These are phyloP conservation scores for Phaetusa simplex DNA, from an alignment of 2,113 vertebrate species.

Conservation along the genomic window DNA sequence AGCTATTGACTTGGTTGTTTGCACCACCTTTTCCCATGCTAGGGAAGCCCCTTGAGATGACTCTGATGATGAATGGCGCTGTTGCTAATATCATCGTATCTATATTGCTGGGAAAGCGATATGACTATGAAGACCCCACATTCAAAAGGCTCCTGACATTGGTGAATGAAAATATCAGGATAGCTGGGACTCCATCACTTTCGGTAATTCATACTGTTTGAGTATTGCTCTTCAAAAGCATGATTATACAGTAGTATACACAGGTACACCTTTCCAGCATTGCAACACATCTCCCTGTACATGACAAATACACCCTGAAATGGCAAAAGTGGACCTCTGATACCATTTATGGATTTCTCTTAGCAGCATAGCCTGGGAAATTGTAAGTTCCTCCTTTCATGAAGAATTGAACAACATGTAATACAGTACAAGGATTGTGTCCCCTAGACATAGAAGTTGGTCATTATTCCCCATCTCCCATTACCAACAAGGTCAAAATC, in stretches of 20 bases:
- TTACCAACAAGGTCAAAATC: not conserved
- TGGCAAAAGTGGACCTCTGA: not conserved
- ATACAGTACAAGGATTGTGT: not conserved
- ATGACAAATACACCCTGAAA: not conserved
- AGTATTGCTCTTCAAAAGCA: not conserved
- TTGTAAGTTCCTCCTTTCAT: not conserved
- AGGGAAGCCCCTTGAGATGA: slow-evolving; percentile 55
- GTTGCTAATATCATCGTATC: slow-evolving; percentile 51
- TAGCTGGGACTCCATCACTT: not conserved
- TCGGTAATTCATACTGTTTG: not conserved
- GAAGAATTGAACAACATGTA: not conserved
- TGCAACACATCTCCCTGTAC: not conserved
- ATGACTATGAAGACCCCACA: slow-evolving; percentile 38
- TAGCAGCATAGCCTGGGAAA: not conserved
- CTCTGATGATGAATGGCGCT: slow-evolving; percentile 14
- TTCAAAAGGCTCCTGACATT: slow-evolving; percentile 47
- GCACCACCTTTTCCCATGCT: not conserved
- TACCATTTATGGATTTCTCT: not conserved
- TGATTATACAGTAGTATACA: not conserved
- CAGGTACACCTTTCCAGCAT: not conserved
- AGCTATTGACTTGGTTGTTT: not conserved
- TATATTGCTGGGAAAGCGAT: slow-evolving; percentile 53
- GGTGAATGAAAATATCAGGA: slow-evolving; percentile 13
- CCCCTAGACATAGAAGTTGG: not conserved
- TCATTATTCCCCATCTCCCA: not conserved